These are phyloP conservation scores for Piliocolobus tephrosceles DNA, from an alignment of 2,113 vertebrate species.

Conservation along the genomic window DNA sequence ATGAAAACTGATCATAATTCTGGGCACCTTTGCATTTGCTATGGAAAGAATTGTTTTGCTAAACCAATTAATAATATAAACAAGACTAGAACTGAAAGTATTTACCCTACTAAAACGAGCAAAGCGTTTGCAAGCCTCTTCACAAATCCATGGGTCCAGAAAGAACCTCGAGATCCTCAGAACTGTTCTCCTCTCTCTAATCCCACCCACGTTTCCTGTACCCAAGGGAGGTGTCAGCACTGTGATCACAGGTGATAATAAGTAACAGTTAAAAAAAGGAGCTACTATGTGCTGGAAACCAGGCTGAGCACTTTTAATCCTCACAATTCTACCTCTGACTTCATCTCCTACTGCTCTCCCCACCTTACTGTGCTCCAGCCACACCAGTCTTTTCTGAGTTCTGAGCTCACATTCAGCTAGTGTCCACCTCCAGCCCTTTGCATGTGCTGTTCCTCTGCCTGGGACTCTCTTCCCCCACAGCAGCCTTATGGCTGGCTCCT, in stretches of 20 bases:
- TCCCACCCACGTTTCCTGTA: background rate
- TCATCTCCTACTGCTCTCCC: background rate
- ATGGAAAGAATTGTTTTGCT: background rate
- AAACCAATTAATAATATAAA: background rate
- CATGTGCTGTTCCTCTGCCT: background rate
- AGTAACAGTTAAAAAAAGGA: background rate
- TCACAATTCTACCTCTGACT: background rate
- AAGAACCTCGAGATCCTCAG: background rate
- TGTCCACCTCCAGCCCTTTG: background rate
- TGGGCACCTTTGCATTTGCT: background rate
- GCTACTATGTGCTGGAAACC: background rate
- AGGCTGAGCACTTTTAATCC: background rate
- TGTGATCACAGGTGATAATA: fast-evolving
- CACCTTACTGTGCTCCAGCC: background rate
- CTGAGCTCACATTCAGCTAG: background rate
- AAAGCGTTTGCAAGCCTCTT: background rate
- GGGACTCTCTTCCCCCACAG: background rate
- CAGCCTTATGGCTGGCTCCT: background rate
- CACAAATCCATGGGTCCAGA: background rate
- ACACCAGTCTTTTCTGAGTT: background rate
- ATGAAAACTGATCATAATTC: background rate
- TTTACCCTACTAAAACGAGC: background rate
- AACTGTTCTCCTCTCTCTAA: background rate
- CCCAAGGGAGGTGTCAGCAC: background rate
- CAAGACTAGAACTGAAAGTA: background rate